These are phyloP conservation scores for Ennomos quercinarius DNA, from an alignment of 2,888 invertebrate genomes.

Conservation along the genomic window DNA sequence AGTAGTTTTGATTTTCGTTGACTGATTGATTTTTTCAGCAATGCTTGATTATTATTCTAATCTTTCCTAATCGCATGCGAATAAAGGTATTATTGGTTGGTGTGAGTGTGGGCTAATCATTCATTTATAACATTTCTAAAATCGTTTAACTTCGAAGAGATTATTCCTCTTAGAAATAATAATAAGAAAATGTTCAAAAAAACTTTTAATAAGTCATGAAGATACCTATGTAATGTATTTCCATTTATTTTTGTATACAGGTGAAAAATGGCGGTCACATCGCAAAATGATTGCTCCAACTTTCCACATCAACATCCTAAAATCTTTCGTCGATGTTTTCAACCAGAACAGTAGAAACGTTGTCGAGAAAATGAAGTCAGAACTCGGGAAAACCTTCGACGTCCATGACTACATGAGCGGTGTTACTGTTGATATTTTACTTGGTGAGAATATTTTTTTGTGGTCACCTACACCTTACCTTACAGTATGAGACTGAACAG, in stretches of 20 bases:
- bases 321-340: constrained; percentile 90
- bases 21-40: too few relatives aligned
- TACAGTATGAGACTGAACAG: too few relatives aligned
- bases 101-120: too few relatives aligned
- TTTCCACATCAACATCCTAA: constrained; percentile 92
- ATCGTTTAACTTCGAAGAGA: too few relatives aligned
- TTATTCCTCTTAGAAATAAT: too few relatives aligned
- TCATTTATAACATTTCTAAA: too few relatives aligned
- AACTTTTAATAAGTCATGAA: background rate
- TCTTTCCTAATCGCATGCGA: too few relatives aligned
- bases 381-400: constrained; percentile 89
- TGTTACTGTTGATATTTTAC: constrained; percentile 91
- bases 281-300: constrained; percentile 93
- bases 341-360: constrained; percentile 90
- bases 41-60: too few relatives aligned
- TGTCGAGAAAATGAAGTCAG: constrained; percentile 87
- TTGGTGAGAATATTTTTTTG: constrained; percentile 77
- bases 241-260: constrained; percentile 54
- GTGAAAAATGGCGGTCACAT: constrained; percentile 91
- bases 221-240: background rate
- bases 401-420: constrained; percentile 93
- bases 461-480: too few relatives aligned
- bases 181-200: too few relatives aligned
- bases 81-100: too few relatives aligned
- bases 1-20: too few relatives aligned